These are phyloP conservation scores for Drosophila fulvimacula DNA, from an alignment of 2,888 invertebrate species.

Conservation along the genomic window DNA sequence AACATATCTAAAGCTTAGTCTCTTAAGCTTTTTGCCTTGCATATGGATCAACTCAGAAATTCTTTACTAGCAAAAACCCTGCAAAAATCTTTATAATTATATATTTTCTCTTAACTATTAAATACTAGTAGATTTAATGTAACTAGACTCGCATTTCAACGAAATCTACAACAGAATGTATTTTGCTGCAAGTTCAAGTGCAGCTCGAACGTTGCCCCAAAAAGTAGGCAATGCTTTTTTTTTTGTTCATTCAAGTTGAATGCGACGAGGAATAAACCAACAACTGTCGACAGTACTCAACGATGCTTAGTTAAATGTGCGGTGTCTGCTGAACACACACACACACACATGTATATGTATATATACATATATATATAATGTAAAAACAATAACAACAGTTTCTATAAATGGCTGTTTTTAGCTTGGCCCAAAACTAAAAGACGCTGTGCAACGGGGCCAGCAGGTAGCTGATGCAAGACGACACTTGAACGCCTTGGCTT, in stretches of 20 bases:
- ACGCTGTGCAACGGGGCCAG: slow-evolving; percentile 24
- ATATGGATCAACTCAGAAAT: too few relatives aligned
- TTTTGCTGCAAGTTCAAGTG: background rate
- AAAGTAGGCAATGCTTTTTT: slow-evolving; percentile 26
- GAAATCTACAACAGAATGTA: too few relatives aligned
- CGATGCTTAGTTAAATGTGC: slow-evolving; percentile 50
- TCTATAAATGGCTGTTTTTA: slow-evolving; percentile 47
- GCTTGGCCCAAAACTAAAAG: slow-evolving; percentile 32
- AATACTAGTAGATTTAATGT: too few relatives aligned
- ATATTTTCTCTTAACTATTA: too few relatives aligned
- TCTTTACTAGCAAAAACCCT: too few relatives aligned
- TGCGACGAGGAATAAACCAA: slow-evolving; percentile 10
- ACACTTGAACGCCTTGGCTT: slow-evolving; percentile 37
- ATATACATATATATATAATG: background rate
- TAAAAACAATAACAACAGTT: slow-evolving; percentile 15
- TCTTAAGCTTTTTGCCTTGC: too few relatives aligned
- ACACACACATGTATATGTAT: background rate
- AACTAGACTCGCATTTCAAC: background rate
- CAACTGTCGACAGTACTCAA: slow-evolving; percentile 32
- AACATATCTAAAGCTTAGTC: too few relatives aligned
- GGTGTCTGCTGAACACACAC: slow-evolving; percentile 11
- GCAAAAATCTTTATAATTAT: too few relatives aligned
- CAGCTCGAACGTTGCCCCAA: slow-evolving; percentile 18
- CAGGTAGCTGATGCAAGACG: slow-evolving; percentile 32
- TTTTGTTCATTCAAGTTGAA: background rate